Conservation (phyloP, 2,797 vertebrate species). For the Dermochelys coriacea region DNA sequence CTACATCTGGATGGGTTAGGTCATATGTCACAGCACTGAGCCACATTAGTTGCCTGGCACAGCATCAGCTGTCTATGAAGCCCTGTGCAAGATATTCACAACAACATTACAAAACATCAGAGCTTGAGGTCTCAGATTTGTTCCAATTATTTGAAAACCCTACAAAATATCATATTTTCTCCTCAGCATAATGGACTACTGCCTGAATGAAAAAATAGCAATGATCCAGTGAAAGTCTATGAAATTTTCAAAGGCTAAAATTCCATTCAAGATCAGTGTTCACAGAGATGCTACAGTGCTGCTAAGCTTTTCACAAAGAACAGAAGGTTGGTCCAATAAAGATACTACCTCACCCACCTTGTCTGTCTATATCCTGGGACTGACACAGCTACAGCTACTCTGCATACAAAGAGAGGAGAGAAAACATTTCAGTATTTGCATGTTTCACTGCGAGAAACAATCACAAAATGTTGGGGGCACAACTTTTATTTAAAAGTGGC, state of each 20-base stretch:
- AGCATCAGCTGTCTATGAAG: slow-evolving; percentile 59
- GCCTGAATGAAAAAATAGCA: slow-evolving; percentile 11
- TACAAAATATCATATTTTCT: neutral
- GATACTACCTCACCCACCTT: neutral
- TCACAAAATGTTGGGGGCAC: neutral
- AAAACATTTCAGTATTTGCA: neutral
- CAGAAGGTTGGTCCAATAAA: neutral
- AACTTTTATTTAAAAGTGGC: accelerated
- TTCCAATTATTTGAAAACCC: slow-evolving; percentile 38
- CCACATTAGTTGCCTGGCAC: slow-evolving; percentile 47
- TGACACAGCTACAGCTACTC: neutral
- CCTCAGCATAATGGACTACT: neutral
- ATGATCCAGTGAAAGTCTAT: neutral
- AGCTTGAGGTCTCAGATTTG: slow-evolving; percentile 16
- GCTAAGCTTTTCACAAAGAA: neutral
- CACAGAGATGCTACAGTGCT: neutral
- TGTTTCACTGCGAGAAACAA: neutral
- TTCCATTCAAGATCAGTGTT: neutral
- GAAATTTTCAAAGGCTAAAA: neutral
- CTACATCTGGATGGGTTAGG: neutral
- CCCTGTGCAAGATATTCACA: slow-evolving; percentile 21
- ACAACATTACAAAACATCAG: slow-evolving; percentile 56
- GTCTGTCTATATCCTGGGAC: neutral
- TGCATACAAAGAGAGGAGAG: neutral
- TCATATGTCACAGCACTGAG: slow-evolving; percentile 35